Evolutionary conservation across 1,140 invertebrate species (phyloP).

Genomic region (Drosophila lowei): DNA sequence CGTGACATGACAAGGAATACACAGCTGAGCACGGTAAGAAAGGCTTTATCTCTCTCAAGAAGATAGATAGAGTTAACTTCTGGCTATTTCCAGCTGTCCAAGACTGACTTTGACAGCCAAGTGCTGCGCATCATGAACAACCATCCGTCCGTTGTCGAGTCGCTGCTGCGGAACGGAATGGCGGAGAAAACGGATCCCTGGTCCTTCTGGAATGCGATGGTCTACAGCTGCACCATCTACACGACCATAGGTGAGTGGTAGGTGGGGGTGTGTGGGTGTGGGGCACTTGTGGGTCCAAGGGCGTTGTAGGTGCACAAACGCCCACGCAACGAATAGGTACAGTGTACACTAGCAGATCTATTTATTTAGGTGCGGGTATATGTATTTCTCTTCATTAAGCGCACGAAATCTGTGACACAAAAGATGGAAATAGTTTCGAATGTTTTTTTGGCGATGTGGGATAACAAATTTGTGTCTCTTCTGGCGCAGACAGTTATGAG

Average conservation of each 20-base stretch:
- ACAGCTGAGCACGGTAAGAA: conserved; percentile 30
- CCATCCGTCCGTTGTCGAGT: conserved; percentile 51
- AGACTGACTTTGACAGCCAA: conserved; percentile 37
- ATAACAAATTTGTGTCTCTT: conserved; percentile 33
- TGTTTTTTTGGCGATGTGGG: conserved; percentile 21
- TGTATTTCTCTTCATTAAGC: conserved; percentile 23
- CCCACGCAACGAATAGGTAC: conserved; percentile 29
- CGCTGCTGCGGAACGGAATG: conserved; percentile 46
- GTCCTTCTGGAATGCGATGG: conserved; percentile 95
- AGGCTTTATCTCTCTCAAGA: background rate
- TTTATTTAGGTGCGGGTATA: conserved; percentile 11
- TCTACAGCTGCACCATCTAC: conserved; percentile 96
- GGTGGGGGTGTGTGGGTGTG: no score
- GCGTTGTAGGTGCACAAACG: conserved; percentile 37
- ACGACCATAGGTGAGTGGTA: conserved; percentile 93
- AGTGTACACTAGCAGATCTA: conserved; percentile 19
- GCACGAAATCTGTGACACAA: conserved; percentile 48
- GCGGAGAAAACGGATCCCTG: conserved; percentile 86
- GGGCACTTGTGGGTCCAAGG: background rate
- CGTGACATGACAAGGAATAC: conserved; percentile 27
- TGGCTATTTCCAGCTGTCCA: conserved; percentile 22
- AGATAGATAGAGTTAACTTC: background rate
- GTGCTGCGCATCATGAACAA: conserved; percentile 47
- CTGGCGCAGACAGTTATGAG: conserved; percentile 51
- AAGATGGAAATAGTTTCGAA: conserved; percentile 50